Evolutionary conservation across 2,888 invertebrate species (phyloP), one percentile per base, ranked within the genome.

Genomic region (Reticulitermes lucifugus): DNA sequence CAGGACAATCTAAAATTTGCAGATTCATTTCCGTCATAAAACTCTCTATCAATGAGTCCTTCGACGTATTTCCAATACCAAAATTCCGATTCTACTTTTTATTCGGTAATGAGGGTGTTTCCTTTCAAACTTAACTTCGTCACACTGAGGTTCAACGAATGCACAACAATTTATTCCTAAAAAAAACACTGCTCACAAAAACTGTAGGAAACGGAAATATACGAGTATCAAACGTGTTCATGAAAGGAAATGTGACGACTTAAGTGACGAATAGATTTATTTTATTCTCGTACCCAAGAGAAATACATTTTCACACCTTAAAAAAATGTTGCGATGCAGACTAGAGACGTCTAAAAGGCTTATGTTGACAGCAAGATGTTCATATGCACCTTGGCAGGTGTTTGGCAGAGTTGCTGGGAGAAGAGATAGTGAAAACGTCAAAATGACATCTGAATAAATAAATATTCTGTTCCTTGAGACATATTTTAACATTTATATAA

Each of bases 361-460:
- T 41, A 73, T 73, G 73, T 5, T 73, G 73, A 73, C 73, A 73
- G 41, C 41, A 9, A 2, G 73, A 41, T 41, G 41, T 73, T 73
- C 35, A 29, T 41, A 73, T 41, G 41, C 25, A 6, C 25, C n/a
- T n/a, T 4, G 12, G 65, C 12, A 25, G 43, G 43, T 35, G 73
- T 41, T 41, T 14, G 22, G 73, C 5, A 41, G 3, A 18, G 18
- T 29, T 2, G 70, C 25, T 7, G n/a, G 79, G 14, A 59, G 21
- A 79, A 35, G 55, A 12, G 22, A n/a, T 3, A 60, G 22, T 60
- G 60, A 43, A 81, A 81, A 46, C 29, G 83, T 59, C 41, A 41
- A 83, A 83, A 83, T 75, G 83, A 83, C 83, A 70, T 55, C 75
- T 25, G 83, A 83, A 83, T 83, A 83, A 83, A 83, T 70, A 75